These are phyloP conservation scores for Phalacrocorax aristotelis DNA, from an alignment of 2,113 vertebrate species.

Conservation along the genomic window DNA sequence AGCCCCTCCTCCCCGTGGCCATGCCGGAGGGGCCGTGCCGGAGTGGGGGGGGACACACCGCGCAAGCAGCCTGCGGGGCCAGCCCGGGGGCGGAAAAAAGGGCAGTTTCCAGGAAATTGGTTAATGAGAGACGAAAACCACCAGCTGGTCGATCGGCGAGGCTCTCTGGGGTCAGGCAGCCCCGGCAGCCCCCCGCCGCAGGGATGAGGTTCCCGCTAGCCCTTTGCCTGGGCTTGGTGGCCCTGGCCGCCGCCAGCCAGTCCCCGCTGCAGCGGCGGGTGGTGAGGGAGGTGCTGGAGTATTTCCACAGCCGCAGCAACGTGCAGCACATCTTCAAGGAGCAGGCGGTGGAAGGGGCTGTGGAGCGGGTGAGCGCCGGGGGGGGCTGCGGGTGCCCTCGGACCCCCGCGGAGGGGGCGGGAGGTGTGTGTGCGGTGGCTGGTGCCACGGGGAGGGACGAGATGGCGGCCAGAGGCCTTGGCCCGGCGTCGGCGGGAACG, in stretches of 20 bases:
- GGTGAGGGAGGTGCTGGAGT: background rate
- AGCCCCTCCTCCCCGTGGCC: background rate
- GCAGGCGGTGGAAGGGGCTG: background rate
- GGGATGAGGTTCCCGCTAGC: background rate
- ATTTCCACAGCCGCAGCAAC: slow-evolving; percentile 2
- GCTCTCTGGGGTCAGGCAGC: background rate
- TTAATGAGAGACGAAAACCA: background rate
- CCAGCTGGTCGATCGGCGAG: background rate
- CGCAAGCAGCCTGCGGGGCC: background rate
- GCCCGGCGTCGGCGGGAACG: too few relatives aligned
- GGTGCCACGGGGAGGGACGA: background rate
- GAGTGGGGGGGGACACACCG: background rate
- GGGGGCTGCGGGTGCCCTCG: background rate
- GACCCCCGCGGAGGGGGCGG: too few relatives aligned
- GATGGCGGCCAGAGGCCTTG: background rate
- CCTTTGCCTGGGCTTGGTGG: too few relatives aligned
- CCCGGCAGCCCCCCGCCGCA: background rate
- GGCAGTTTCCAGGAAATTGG: slow-evolving; percentile 9
- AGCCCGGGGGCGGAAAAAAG: background rate
- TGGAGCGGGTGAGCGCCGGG: background rate
- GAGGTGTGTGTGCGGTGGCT: background rate
- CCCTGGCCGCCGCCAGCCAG: background rate
- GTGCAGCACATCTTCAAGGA: slow-evolving; percentile 13
- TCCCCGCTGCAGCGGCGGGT: background rate
- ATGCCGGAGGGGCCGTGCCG: background rate